These are phyloP conservation scores for Melanotaenia nigrans DNA, from an alignment of 2,797 vertebrate genomes.

Conservation along the genomic window DNA sequence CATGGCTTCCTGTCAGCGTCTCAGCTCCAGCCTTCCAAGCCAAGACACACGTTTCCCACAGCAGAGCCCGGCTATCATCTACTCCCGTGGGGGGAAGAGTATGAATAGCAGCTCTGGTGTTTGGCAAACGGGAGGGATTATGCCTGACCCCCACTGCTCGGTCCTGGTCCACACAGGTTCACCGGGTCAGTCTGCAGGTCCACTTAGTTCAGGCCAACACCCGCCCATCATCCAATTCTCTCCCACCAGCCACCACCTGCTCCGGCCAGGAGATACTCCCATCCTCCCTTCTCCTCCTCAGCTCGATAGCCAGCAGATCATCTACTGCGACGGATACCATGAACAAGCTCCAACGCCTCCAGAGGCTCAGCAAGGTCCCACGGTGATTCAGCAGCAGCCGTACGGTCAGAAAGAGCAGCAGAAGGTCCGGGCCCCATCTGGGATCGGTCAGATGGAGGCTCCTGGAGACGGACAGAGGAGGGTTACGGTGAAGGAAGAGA, in stretches of 20 bases:
- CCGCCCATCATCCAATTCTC: slow-evolving; percentile 90
- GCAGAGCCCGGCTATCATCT: slow-evolving; percentile 89
- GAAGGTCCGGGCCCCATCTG: slow-evolving; percentile 68
- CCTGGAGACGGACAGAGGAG: slow-evolving; percentile 86
- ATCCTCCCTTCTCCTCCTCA: slow-evolving; percentile 43
- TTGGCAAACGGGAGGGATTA: slow-evolving; percentile 82
- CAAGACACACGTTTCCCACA: slow-evolving; percentile 90
- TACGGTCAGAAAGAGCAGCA: slow-evolving; percentile 71
- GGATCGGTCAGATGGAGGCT: slow-evolving; percentile 66
- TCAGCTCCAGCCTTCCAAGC: slow-evolving; percentile 86
- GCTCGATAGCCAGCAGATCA: slow-evolving; percentile 86
- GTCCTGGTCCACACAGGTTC: slow-evolving; percentile 94
- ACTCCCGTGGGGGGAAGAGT: slow-evolving; percentile 88
- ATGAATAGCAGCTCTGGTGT: slow-evolving; percentile 84
- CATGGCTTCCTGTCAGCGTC: slow-evolving; percentile 93
- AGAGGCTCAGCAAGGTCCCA: slow-evolving; percentile 84
- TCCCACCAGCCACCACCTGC: slow-evolving; percentile 88
- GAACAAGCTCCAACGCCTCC: slow-evolving; percentile 77
- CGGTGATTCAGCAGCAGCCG: slow-evolving; percentile 94
- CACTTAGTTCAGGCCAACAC: slow-evolving; percentile 82
- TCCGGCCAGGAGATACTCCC: slow-evolving; percentile 85
- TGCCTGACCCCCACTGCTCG: slow-evolving; percentile 90
- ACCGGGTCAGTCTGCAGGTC: slow-evolving; percentile 82
- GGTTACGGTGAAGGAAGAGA: slow-evolving; percentile 96
- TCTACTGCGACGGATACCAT: slow-evolving; percentile 91